Evolutionary conservation across 1,140 invertebrate species (phyloP).

Genomic region (Homarus americanus): DNA sequence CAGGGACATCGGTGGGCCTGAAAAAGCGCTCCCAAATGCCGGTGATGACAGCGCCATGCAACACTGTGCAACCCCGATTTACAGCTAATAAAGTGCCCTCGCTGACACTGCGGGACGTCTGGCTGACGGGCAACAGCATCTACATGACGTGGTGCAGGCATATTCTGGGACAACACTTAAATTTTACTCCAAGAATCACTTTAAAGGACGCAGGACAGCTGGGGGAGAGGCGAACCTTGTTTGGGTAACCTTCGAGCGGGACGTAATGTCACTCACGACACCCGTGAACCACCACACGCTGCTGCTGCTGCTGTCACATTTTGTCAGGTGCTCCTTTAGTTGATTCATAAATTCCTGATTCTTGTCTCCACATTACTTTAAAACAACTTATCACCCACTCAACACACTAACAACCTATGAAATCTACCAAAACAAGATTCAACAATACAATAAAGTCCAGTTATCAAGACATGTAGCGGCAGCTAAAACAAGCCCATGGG

Average conservation of each 20-base stretch:
- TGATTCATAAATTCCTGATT: too few relatives aligned
- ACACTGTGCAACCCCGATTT: slow-evolving; percentile 42
- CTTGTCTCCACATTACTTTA: too few relatives aligned
- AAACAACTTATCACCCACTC: too few relatives aligned
- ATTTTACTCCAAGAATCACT: background rate
- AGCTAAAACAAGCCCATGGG: too few relatives aligned
- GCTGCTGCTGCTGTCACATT: background rate
- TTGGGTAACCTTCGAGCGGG: slow-evolving; percentile 17
- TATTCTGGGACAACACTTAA: background rate
- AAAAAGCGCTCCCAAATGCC: slow-evolving; percentile 40
- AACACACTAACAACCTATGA: too few relatives aligned
- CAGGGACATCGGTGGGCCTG: slow-evolving; percentile 36
- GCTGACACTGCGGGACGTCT: slow-evolving; percentile 31
- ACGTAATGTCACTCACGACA: slow-evolving; percentile 11
- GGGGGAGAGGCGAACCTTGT: background rate
- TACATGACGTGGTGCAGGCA: background rate
- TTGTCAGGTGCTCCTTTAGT: too few relatives aligned
- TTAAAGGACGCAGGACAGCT: background rate
- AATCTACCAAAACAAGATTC: too few relatives aligned
- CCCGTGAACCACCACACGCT: background rate
- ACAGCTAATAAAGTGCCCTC: slow-evolving; percentile 46
- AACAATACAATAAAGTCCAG: too few relatives aligned
- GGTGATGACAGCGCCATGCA: slow-evolving; percentile 54
- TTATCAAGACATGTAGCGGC: too few relatives aligned
- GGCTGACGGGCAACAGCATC: slow-evolving; percentile 25